phyloP scores from a whole-genome alignment of 2,888 invertebrate genomes.

The Hydropsyche betteni region DNA sequence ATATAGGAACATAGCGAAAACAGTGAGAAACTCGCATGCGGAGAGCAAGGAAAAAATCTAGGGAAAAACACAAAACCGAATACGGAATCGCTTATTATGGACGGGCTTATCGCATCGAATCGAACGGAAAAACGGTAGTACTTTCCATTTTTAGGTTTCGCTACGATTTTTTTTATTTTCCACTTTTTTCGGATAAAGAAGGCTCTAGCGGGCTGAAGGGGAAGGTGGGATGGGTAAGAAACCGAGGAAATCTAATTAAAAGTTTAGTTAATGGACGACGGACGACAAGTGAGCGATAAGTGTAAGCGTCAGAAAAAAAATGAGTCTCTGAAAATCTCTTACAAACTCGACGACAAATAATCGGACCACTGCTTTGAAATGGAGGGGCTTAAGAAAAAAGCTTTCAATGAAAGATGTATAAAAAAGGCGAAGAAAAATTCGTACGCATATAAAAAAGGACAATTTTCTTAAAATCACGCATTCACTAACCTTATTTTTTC shows the following conservation, averaged over 20 bases:
- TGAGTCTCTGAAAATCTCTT: slow-evolving; percentile 2
- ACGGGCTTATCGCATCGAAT: slow-evolving; percentile 5
- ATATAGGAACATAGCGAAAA: background rate
- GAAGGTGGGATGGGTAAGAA: background rate
- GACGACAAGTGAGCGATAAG: slow-evolving; percentile 35
- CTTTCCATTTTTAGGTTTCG: slow-evolving; percentile 9
- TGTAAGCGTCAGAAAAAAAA: slow-evolving; percentile 26
- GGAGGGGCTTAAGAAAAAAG: background rate
- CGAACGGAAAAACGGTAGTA: background rate
- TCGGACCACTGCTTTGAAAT: background rate
- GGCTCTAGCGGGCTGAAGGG: too few relatives aligned
- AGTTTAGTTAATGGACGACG: slow-evolving; percentile 19
- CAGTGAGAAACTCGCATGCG: background rate
- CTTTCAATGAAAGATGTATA: background rate
- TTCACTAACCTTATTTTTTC: too few relatives aligned
- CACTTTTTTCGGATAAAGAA: background rate
- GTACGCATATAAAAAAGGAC: too few relatives aligned
- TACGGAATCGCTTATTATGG: slow-evolving; percentile 31
- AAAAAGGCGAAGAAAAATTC: too few relatives aligned
- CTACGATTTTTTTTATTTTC: background rate
- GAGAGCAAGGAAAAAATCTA: background rate
- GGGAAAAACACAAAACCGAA: slow-evolving; percentile 19
- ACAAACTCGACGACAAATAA: slow-evolving; percentile 14
- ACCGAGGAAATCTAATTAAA: slow-evolving; percentile 35
- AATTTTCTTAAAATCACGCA: too few relatives aligned